Evolutionary conservation across 2,888 invertebrate genomes (phyloP).

Genomic region (Diarsia mendica): DNA sequence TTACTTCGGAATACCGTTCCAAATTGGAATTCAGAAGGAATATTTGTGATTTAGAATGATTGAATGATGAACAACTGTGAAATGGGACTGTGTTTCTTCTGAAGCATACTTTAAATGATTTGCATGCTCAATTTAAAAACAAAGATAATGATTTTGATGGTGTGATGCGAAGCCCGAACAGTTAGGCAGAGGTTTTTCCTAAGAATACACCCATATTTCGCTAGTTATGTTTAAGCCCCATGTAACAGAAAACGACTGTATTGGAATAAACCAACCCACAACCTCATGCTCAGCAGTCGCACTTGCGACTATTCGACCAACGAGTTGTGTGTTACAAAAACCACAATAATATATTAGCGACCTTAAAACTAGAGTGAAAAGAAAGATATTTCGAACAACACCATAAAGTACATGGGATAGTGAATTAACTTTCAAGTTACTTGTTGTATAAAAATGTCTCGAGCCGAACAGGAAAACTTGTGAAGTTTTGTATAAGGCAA

Average conservation of each 20-base stretch:
- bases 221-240: no score
- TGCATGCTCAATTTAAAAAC: background rate
- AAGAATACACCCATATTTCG: no score
- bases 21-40: slow-evolving; percentile 53
- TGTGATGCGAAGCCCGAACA: no score
- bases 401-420: slow-evolving; percentile 56
- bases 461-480: slow-evolving; percentile 66
- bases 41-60: slow-evolving; percentile 50
- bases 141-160: background rate
- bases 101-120: background rate
- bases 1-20: slow-evolving; percentile 31
- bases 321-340: slow-evolving; percentile 2
- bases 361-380: slow-evolving; percentile 40
- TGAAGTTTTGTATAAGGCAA: slow-evolving; percentile 61
- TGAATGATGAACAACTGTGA: slow-evolving; percentile 25
- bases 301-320: no score
- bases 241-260: no score
- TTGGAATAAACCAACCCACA: no score
- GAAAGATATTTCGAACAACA: slow-evolving; percentile 49
- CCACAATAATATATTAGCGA: slow-evolving; percentile 8
- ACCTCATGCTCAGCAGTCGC: no score
- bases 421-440: slow-evolving; percentile 65
- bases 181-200: no score
- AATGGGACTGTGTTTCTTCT: slow-evolving; percentile 17
- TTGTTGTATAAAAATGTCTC: slow-evolving; percentile 67